Evolutionary conservation across 2,797 vertebrate species (phyloP).

Genomic region (Periophthalmus magnuspinnatus): DNA sequence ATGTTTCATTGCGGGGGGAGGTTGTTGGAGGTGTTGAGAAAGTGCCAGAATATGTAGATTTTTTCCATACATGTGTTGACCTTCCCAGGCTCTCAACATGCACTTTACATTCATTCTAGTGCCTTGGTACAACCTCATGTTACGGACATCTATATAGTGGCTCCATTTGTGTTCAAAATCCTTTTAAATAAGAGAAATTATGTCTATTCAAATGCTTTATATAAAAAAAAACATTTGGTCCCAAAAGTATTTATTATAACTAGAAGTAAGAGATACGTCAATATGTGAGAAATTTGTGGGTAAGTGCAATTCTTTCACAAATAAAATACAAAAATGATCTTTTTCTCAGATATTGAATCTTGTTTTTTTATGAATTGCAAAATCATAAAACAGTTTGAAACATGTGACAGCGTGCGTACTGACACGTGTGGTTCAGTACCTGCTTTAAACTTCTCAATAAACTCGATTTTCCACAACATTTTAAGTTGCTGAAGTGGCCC

Average conservation of each 20-base stretch:
- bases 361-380: background rate
- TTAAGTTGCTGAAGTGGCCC: slow-evolving; percentile 2
- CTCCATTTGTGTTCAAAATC: slow-evolving; percentile 25
- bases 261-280: background rate
- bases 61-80: slow-evolving; percentile 1
- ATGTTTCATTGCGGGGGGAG: slow-evolving; percentile 28
- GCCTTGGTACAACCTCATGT: slow-evolving; percentile 60
- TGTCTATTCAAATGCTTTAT: slow-evolving; percentile 6
- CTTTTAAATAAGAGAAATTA: background rate
- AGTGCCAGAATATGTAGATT: slow-evolving; percentile 14
- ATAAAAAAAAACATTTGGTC: background rate
- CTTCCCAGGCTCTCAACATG: slow-evolving; percentile 46
- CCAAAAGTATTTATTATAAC: slow-evolving; percentile 5
- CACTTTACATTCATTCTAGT: slow-evolving; percentile 69
- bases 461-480: background rate
- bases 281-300: background rate
- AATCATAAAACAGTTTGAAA: background rate
- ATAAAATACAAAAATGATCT: background rate
- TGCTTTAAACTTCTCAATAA: background rate
- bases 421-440: background rate
- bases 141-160: slow-evolving; percentile 13
- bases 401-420: background rate
- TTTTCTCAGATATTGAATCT: background rate
- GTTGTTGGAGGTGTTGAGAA: slow-evolving; percentile 28
- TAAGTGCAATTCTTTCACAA: slow-evolving; percentile 4